Evolutionary conservation across 2,113 vertebrate genomes (phyloP), one percentile per base, ranked within the genome.

Genomic region (Catharus minimus): DNA sequence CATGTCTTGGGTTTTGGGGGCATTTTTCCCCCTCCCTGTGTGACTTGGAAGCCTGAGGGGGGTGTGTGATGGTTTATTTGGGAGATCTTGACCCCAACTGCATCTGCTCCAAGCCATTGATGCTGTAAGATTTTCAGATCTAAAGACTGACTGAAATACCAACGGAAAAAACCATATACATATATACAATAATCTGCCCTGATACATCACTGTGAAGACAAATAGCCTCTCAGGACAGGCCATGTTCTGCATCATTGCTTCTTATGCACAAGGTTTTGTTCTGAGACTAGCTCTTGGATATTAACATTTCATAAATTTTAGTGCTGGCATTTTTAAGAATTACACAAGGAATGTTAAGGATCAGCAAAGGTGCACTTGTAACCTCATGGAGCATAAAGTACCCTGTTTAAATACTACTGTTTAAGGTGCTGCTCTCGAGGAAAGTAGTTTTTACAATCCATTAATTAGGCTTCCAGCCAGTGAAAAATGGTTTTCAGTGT

Each of bases 371-470:
- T 93, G 72, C 80, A 86, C 94, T 58, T 95, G 81, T 83, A 97
- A 65, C 64, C 61, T 87, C 82, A 86, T 86, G 73, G 79, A 95
- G 92, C 78, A 74, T 85, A 92, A 94, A 88, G 36, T 67, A 61
- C 23, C 23, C 46, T 90, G 56, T 81, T 88, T 93, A 84, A 56
- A 33, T 38, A 52, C 5, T 32, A 43, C 8, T 88, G 82, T 90
- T 97, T 86, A 90, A 94, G 56, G 77, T 75, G 47, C 64, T 33
- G 80, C 58, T 88, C 66, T 74, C 23, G 15, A 78, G 85, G 76
- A 86, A 95, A 88, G 66, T 78, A 55, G 75, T 88, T 94, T 96
- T 91, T 84, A 82, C 74, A 90, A 58, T 74, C 50, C 69, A 85
- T 86, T 75, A 82, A 84, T 64, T 49, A 93, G 58, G 71, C 94